Conservation (phyloP, 2,797 vertebrate genomes). For the Coregonus suidteri region DNA sequence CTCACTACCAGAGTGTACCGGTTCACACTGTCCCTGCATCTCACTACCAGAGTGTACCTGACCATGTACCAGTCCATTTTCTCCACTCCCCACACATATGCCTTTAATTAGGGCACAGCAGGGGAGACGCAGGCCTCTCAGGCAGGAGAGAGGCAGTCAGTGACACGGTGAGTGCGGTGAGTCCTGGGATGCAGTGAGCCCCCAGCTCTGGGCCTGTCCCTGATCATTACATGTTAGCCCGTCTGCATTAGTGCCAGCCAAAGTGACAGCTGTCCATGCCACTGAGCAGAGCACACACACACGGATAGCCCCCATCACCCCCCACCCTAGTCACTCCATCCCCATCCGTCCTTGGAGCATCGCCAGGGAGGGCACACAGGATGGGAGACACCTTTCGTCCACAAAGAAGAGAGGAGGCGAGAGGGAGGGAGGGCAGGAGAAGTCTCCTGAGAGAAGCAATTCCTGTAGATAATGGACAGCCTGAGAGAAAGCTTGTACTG, state of each 20-base stretch:
- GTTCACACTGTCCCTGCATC: background rate
- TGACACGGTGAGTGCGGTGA: background rate
- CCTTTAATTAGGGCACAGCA: background rate
- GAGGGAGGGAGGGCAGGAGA: background rate
- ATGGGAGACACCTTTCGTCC: background rate
- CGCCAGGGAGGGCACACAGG: constrained; percentile 55
- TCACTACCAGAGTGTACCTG: background rate
- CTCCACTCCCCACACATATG: background rate
- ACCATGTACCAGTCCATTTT: background rate
- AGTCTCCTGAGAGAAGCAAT: background rate
- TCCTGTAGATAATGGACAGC: background rate
- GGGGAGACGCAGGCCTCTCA: background rate
- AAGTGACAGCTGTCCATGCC: constrained; percentile 73
- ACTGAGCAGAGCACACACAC: constrained; percentile 34
- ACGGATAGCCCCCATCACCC: constrained; percentile 45
- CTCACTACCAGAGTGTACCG: background rate
- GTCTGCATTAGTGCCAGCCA: constrained; percentile 65
- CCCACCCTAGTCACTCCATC: background rate
- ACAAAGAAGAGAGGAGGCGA: constrained; percentile 8
- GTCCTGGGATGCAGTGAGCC: background rate
- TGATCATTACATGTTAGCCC: constrained; percentile 67
- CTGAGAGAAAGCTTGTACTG: background rate
- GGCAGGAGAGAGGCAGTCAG: background rate
- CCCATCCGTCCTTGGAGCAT: constrained; percentile 58
- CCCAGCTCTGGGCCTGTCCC: constrained; percentile 54